Base-by-base conservation (phyloP, 2,888 invertebrate species). In the Gerosis bhagava region DNA sequence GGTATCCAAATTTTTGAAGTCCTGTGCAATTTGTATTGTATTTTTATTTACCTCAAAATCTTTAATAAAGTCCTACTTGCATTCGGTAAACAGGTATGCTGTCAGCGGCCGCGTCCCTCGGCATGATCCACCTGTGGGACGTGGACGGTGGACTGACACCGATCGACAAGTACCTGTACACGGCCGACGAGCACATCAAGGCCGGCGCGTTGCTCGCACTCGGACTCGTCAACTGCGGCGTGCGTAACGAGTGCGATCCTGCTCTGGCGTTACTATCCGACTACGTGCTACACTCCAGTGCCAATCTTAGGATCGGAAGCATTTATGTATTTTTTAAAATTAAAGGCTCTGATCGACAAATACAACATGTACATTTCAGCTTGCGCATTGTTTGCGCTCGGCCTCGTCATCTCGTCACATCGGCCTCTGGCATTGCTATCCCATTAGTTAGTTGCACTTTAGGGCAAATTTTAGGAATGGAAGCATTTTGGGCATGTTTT, bases 91-190 rank as follows among this genome's bases (percentile, higher is more conserved):
- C n/a, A 89, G 89, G 98, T 36, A 98, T 98, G 98, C 78, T 99
- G 49, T 98, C 98, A 67, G 98, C 99, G 0, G 98, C 98, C 0
- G 99, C 99, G 0, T 97, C 98, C 0, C 90, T 99, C 19, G 99
- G 99, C 19, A 91, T 99, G 65, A 94, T 99, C 48, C 92, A 98
- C 57, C 84, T 99, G 25, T 99, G 99, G 99, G 99, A 99, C 77
- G 97, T 99, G 2, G 99, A 99, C 77, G 97, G 98, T 22, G 99
- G 99, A 31, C 89, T 99, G 44, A 97, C 98, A 0, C 98, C 98
- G 60, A 99, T 99, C 63, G 99, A 99, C 88, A 98, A 98, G 79
- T 99, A 98, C 80, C 88, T 98, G 5, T 98, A 98, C 75, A 96
- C 97, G 0, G 94, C 96, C 0, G 98, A 98, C 65, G 97, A 98